Conservation (phyloP, 2,113 vertebrate genomes). For the Syrmaticus mikado region DNA sequence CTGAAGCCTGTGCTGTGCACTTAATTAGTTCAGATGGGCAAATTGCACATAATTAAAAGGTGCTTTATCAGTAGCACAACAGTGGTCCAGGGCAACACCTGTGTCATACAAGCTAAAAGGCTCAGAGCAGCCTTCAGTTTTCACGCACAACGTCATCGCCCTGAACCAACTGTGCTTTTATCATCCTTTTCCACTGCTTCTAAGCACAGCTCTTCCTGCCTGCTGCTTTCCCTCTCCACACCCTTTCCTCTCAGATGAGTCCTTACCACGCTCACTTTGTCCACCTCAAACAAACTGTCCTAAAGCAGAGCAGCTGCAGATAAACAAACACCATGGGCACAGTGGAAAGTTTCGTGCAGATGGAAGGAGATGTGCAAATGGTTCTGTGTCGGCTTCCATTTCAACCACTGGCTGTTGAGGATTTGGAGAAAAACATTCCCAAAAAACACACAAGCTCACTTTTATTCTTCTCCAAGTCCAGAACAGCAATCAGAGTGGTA, state of each 20-base stretch:
- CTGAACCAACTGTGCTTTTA: neutral
- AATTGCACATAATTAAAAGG: neutral
- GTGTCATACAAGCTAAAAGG: neutral
- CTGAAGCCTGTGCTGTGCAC: neutral
- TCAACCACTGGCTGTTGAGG: neutral
- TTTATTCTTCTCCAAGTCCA: neutral
- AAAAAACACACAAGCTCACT: neutral
- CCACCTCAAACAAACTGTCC: neutral
- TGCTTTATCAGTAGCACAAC: neutral
- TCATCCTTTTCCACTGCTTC: neutral
- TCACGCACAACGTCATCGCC: neutral
- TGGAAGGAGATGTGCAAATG: neutral
- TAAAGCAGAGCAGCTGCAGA: neutral
- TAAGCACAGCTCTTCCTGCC: conserved; percentile 4
- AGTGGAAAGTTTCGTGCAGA: neutral
- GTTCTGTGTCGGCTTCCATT: neutral
- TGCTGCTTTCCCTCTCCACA: conserved; percentile 7
- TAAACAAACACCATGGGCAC: neutral
- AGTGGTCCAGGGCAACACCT: neutral
- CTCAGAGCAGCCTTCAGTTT: neutral
- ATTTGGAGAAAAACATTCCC: neutral
- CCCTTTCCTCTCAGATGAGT: conserved; percentile 6
- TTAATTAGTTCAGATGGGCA: neutral
- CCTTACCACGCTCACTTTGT: neutral
- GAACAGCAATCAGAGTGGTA: neutral